These are phyloP conservation scores for Lysandra bellargus DNA, from an alignment of 2,888 invertebrate genomes.

Conservation along the genomic window DNA sequence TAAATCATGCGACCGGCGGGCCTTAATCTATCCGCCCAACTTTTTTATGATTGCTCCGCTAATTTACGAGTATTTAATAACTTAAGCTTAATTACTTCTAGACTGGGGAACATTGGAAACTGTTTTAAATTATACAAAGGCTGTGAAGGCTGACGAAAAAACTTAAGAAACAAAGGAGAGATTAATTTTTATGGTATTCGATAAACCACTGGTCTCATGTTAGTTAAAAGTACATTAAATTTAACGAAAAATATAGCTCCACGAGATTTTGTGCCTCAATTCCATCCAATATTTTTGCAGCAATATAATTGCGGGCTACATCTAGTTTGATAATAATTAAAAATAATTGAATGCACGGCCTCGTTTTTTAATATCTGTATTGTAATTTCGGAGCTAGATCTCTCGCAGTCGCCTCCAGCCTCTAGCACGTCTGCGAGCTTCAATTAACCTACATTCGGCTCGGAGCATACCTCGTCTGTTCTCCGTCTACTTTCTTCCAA, in stretches of 20 bases:
- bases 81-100: background rate
- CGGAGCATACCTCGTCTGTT: constrained; percentile 63
- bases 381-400: constrained; percentile 51
- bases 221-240: background rate
- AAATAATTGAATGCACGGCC: background rate
- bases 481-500: constrained; percentile 77
- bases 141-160: background rate
- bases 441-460: constrained; percentile 74
- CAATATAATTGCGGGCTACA: background rate
- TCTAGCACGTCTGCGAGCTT: constrained; percentile 51
- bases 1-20: constrained; percentile 42
- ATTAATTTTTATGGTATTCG: background rate
- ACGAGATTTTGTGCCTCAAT: background rate
- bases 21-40: constrained; percentile 43
- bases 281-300: background rate
- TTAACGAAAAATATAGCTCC: background rate
- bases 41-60: constrained; percentile 28
- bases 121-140: background rate
- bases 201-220: background rate
- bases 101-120: background rate
- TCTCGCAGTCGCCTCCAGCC: constrained; percentile 46
- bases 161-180: background rate
- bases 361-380: constrained; percentile 38
- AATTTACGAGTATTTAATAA: background rate
- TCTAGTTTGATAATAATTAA: background rate